Base-by-base conservation (phyloP, 2,797 vertebrate species). In the Alfaro cultratus region DNA sequence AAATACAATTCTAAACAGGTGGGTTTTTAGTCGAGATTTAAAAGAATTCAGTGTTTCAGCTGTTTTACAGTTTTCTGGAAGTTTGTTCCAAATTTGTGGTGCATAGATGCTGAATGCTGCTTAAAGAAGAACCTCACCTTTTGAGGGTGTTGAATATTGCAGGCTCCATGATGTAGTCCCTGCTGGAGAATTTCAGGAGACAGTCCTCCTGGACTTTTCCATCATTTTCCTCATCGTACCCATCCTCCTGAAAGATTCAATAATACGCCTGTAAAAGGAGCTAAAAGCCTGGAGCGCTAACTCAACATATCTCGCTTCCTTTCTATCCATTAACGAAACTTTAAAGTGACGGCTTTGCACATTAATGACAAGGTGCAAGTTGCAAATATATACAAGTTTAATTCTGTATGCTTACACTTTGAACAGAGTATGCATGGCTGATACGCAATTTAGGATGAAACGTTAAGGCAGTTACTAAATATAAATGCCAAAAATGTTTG, bases 81-180 rank as follows among this genome's bases (percentile, higher is more conserved):
- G 34, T 34, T 2, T 34, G 34, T 34, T 34, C 34, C 34, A 34
- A 34, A 34, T 34, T 34, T 34, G 34, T 34, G 34, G 34, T 34
- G 34, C 34, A 34, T 34, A 34, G 34, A 34, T 1, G 34, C 34
- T 34, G 34, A 34, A 34, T 34, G 34, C 34, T 34, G 34, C 34
- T 34, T 34, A 18, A 53, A 45, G 43, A 26, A 26, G 29, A 5
- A 7, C 6, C 77, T 79, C 81, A 98, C 99, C 95, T 96, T 96
- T 99, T 99, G 1, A 99, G 94, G 0, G 98, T 98, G 94, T 97
- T 99, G 90, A 99, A 99, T 91, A 99, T 98, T 0, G 98, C 97
- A 0, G 99, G 99, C 83, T 99, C 99, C 99, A 99, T 99, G 85
- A 99, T 99, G 62, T 99, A 99, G 89, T 99, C 99, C 11, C 97